These are phyloP conservation scores for Polietes domitor DNA, from an alignment of 2,888 invertebrate genomes.

Conservation along the genomic window DNA sequence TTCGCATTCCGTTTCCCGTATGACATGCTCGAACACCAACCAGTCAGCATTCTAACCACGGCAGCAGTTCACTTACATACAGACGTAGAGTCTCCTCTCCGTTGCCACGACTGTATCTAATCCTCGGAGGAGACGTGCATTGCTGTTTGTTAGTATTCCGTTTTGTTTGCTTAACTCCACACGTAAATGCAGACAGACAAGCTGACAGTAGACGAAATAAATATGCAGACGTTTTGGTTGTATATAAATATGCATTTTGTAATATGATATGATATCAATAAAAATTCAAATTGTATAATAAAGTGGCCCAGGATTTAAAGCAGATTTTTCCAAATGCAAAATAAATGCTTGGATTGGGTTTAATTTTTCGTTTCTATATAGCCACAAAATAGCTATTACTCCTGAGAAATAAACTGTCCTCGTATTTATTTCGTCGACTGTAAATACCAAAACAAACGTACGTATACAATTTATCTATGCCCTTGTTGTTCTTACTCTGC, in stretches of 20 bases:
- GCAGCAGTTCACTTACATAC: background rate
- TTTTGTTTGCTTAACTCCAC: background rate
- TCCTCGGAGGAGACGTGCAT: background rate
- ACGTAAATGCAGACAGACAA: background rate
- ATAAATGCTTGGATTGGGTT: no score
- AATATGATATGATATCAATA: no score
- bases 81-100: background rate
- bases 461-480: background rate
- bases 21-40: background rate
- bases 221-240: background rate
- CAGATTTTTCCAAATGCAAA: no score
- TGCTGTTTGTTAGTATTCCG: background rate
- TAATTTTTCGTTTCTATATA: no score
- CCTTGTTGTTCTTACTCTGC: background rate
- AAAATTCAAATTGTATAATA: no score
- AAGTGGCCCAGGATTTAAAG: no score
- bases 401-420: no score
- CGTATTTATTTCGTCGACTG: no score
- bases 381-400: no score
- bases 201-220: background rate
- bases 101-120: background rate
- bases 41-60: background rate
- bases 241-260: no score
- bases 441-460: no score
- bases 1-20: background rate